Percentiles rank a stretch among this genome's conserved stretches.
Evolutionary conservation across 2,888 invertebrate species (phyloP).

Genomic region (Phrixothrix hirtus): DNA sequence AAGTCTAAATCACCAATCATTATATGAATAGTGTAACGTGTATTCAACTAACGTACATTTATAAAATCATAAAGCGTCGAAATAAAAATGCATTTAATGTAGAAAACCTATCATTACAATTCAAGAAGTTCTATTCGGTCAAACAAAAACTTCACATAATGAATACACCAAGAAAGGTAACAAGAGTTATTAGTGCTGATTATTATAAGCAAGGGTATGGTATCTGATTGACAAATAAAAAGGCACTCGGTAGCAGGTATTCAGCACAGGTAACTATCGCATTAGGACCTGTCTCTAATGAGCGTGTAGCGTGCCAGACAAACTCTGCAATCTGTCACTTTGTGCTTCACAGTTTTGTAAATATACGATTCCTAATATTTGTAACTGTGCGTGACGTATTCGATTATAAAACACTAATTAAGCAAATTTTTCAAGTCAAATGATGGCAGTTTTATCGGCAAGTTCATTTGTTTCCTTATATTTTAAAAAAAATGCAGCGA

Average conservation of each 20-base stretch:
- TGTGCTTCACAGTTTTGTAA: conserved; percentile 19
- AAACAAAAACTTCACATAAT: conserved; percentile 19
- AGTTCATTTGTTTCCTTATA: no score
- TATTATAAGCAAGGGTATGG: conserved; percentile 21
- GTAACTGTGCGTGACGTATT: conserved; percentile 25
- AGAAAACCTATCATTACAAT: conserved; percentile 19
- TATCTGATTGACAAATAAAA: conserved; percentile 33
- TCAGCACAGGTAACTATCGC: conserved; percentile 26
- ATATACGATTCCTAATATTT: conserved; percentile 20
- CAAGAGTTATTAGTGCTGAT: conserved; percentile 21
- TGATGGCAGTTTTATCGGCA: conserved; percentile 2
- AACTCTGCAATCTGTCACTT: conserved; percentile 25
- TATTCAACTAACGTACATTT: conserved; percentile 16
- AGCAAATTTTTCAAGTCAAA: conserved; percentile 17
- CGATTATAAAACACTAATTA: conserved; percentile 28
- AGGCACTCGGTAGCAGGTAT: conserved; percentile 27
- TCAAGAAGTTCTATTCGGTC: conserved; percentile 15
- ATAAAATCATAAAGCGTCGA: conserved; percentile 19
- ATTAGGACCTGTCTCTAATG: conserved; percentile 27
- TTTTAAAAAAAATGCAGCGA: no score
- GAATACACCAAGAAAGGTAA: conserved; percentile 21
- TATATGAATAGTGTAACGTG: conserved; percentile 9
- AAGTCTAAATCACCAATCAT: conserved; percentile 16
- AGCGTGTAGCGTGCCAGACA: conserved; percentile 23
- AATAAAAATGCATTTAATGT: conserved; percentile 18